Base-by-base conservation (phyloP, 2,888 invertebrate species). In the Melitaea athalia region DNA sequence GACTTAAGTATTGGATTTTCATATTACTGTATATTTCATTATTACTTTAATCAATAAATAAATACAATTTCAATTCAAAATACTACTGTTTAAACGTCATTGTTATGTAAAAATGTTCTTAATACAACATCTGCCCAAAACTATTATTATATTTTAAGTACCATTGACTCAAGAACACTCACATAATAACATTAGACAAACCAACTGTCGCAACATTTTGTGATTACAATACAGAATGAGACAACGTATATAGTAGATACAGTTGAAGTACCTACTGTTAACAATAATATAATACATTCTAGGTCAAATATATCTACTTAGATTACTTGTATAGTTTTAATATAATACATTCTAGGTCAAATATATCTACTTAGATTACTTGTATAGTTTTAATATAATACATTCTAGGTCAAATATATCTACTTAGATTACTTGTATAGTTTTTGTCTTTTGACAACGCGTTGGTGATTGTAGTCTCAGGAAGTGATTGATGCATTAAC, bases 71-170 rank as follows among this genome's bases (percentile, higher is more conserved):
- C 8, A 38, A 38, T 38, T 38, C 38, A 38, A 38, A 38, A 38
- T 38, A 38, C 0, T 38, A 8, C 38, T 38, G 38, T 8, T n/a
- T 5, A 38, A 38, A 2, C 6, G n/a, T 11, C 0, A 14, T 24
- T 52, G 31, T 53, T 14, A 10, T 14, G 7, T 11, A 57, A 38
- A 10, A 42, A 42, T 15, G 15, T 57, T 55, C 31, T 33, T 6
- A 10, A 42, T n/a, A 24, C 42, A 57, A 15, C 57, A 57, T 57
- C 57, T 57, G 57, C 11, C 57, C 52, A 52, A 24, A 15, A 42
- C 57, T 42, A 57, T 57, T 57, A 38, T 57, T 57, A 55, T 55
- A 42, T 57, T 42, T 42, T n/a, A 57, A 57, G 57, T 57, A 17
- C 57, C 42, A 42, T 57, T 38, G 57, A 42, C 7, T 57, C 10